phyloP scores from a whole-genome alignment of 2,797 vertebrate genomes.

The Luscinia megarhynchos region DNA sequence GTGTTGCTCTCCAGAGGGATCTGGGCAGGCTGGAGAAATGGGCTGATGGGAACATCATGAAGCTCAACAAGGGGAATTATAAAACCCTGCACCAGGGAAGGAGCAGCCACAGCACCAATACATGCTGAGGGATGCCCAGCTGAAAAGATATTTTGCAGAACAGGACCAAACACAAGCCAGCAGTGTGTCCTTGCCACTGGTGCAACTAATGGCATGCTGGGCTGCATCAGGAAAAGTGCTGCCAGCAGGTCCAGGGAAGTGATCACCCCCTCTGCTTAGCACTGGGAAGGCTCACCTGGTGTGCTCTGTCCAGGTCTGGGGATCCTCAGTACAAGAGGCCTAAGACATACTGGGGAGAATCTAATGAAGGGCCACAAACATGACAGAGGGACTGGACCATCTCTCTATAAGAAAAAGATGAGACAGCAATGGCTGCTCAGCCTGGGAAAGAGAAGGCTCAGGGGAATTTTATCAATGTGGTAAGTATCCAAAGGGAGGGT shows the following conservation, averaged over 20 bases:
- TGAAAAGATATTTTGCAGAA: background rate
- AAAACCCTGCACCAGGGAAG: background rate
- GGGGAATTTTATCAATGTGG: background rate
- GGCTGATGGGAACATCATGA: background rate
- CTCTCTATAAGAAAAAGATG: background rate
- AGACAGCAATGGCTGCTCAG: background rate
- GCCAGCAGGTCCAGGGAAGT: background rate
- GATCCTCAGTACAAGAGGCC: no score
- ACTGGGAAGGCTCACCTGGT: background rate
- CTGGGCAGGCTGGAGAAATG: background rate
- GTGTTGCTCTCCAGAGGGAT: background rate
- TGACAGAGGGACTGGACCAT: background rate
- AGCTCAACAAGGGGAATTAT: background rate
- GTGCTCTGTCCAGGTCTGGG: background rate
- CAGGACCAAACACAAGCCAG: background rate
- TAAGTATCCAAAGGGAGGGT: background rate
- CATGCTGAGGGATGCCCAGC: background rate
- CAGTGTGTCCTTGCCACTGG: background rate
- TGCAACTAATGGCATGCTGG: background rate
- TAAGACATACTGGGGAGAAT: background rate
- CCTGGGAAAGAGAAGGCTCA: background rate
- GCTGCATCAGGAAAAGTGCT: background rate
- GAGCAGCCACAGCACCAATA: background rate
- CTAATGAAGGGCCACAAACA: background rate
- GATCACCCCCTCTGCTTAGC: background rate